Evolutionary conservation across 2,113 vertebrate species (phyloP).

Genomic region (Sapajus apella): DNA sequence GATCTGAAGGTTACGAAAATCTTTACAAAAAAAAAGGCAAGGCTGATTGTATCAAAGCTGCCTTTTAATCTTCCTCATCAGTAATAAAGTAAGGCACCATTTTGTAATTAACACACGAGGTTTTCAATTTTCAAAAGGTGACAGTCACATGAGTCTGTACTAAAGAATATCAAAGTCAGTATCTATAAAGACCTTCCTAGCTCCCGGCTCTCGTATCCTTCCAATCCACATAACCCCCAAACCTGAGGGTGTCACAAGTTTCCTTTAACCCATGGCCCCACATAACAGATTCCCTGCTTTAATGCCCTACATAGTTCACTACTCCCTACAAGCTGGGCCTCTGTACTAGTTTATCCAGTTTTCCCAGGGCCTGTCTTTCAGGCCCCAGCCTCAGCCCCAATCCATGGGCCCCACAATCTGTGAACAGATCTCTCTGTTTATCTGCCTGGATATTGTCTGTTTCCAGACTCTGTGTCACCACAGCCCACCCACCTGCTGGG

Average conservation of each 20-base stretch:
- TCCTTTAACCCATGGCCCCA: not conserved
- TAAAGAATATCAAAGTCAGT: not conserved
- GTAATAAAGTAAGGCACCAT: not conserved
- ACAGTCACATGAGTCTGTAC: not conserved
- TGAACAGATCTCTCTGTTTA: slow-evolving; percentile 10
- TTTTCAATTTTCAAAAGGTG: not conserved
- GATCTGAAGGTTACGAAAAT: not conserved
- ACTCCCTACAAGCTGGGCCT: not conserved
- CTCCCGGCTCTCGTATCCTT: not conserved
- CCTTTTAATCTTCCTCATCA: not conserved
- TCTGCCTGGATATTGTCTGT: slow-evolving; percentile 11
- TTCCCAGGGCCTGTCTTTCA: not conserved
- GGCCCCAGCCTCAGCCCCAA: not conserved
- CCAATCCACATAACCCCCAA: not conserved
- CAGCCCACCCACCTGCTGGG: not conserved
- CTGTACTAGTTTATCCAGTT: not conserved
- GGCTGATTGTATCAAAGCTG: not conserved
- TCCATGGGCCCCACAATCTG: not conserved
- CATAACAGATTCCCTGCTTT: not conserved
- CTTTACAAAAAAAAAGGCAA: not conserved
- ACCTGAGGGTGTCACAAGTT: not conserved
- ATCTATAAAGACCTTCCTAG: not conserved
- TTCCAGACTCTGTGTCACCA: slow-evolving; percentile 46
- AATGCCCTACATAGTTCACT: not conserved
- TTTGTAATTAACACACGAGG: not conserved